These are phyloP conservation scores for Andrena minutula DNA, from an alignment of 2,888 invertebrate species.

Conservation along the genomic window DNA sequence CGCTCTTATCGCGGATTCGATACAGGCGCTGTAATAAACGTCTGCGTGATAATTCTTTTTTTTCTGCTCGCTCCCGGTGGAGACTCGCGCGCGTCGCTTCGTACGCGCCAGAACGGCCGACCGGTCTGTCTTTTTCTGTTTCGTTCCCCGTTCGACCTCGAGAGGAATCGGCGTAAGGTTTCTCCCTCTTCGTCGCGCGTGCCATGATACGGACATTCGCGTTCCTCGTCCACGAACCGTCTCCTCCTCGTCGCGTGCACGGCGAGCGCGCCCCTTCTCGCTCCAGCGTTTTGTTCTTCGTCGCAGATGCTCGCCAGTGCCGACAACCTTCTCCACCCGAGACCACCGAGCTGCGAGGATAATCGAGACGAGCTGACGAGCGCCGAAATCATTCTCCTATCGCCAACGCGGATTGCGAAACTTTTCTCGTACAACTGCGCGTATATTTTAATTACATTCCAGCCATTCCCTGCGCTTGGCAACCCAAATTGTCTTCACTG, in stretches of 20 bases:
- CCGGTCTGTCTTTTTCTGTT: conserved; percentile 58
- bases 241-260: conserved; percentile 51
- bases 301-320: conserved; percentile 75
- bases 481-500: too few species aligned
- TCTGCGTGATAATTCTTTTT: conserved; percentile 21
- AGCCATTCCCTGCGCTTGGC: too few species aligned
- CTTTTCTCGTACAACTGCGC: neutral
- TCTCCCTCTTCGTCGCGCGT: conserved; percentile 63
- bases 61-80: conserved; percentile 34
- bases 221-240: conserved; percentile 37
- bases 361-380: conserved; percentile 60
- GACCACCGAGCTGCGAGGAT: conserved; percentile 42
- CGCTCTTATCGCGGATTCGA: conserved; percentile 21
- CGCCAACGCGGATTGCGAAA: conserved; percentile 1
- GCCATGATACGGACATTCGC: conserved; percentile 39
- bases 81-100: conserved; percentile 36
- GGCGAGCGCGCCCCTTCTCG: conserved; percentile 50
- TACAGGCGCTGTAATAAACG: neutral
- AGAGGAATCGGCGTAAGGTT: conserved; percentile 62
- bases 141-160: conserved; percentile 62
- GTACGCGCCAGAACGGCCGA: conserved; percentile 28
- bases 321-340: conserved; percentile 67
- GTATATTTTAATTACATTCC: neutral
- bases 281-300: conserved; percentile 68
- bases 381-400: conserved; percentile 27